A percentile compares a stretch with the other conserved stretches of the same genome.
Evolutionary conservation across 2,113 vertebrate genomes (phyloP).

Genomic region (Cyanoramphus novaezelandiae): DNA sequence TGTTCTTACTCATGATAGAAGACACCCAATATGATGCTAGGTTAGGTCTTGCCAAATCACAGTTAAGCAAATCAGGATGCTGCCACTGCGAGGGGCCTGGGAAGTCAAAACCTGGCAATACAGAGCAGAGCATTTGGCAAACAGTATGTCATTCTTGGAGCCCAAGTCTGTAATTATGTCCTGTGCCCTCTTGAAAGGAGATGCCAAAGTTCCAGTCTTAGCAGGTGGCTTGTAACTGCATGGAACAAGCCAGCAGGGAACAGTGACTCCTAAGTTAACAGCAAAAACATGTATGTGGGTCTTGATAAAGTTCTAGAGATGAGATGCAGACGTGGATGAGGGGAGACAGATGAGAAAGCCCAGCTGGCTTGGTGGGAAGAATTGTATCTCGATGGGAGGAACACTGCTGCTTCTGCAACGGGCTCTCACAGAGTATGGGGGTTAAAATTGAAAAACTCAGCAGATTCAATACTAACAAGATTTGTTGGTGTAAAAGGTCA

Average conservation of each 20-base stretch:
- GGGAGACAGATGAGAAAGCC: background rate
- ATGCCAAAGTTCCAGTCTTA: slow-evolving; percentile 33
- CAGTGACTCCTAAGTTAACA: background rate
- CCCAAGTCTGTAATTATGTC: slow-evolving; percentile 4
- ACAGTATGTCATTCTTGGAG: slow-evolving; percentile 19
- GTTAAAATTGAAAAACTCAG: background rate
- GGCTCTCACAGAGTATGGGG: background rate
- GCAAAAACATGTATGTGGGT: background rate
- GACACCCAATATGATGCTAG: background rate
- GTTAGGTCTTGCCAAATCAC: background rate
- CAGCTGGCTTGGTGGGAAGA: background rate
- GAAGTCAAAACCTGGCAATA: background rate
- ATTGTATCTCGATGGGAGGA: background rate
- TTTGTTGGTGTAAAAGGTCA: background rate
- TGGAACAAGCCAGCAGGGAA: background rate
- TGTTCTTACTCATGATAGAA: background rate
- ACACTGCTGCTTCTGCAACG: background rate
- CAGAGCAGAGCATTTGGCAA: slow-evolving; percentile 27
- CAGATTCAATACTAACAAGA: background rate
- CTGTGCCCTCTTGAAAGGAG: slow-evolving; percentile 3
- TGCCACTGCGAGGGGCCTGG: background rate
- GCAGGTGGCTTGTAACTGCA: slow-evolving; percentile 27
- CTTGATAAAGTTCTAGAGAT: background rate
- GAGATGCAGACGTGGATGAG: background rate
- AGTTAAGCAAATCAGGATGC: background rate